A percentile compares a stretch with the other conserved stretches of the same genome.
phyloP scores from a whole-genome alignment of 2,113 vertebrate species.

The Podocnemis expansa region DNA sequence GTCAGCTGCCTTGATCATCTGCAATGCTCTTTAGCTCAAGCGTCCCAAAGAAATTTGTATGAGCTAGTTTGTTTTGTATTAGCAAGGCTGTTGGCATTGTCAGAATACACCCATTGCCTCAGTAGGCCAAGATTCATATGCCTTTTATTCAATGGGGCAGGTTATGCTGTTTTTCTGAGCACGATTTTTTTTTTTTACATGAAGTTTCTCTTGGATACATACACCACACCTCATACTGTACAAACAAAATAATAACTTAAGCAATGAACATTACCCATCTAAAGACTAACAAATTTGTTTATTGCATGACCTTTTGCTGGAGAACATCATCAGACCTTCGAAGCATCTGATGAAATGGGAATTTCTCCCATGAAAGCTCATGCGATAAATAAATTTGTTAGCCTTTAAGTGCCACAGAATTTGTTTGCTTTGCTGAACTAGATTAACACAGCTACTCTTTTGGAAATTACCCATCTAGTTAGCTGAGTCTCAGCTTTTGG shows the following conservation, averaged over 20 bases:
- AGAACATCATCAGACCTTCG: no score
- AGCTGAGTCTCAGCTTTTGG: rapidly evolving
- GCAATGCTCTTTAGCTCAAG: rapidly evolving
- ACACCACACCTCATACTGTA: no score
- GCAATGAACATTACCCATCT: neutral
- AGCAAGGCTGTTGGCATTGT: neutral
- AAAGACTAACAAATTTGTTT: no score
- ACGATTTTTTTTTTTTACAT: neutral
- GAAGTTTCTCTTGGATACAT: no score
- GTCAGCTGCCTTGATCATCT: rapidly evolving
- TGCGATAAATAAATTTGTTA: no score
- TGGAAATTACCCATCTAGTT: neutral
- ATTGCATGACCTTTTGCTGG: no score
- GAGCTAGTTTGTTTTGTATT: neutral
- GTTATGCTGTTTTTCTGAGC: neutral
- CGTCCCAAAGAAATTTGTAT: neutral
- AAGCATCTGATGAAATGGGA: no score
- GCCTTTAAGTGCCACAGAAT: no score
- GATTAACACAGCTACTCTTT: no score
- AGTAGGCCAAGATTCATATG: neutral
- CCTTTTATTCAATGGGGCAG: neutral
- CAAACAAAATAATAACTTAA: rapidly evolving
- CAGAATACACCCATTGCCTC: neutral
- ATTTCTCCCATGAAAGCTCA: no score
- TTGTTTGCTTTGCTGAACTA: no score